Conservation (phyloP, 2,797 vertebrate genomes). For the Pseudochromis fuscus region DNA sequence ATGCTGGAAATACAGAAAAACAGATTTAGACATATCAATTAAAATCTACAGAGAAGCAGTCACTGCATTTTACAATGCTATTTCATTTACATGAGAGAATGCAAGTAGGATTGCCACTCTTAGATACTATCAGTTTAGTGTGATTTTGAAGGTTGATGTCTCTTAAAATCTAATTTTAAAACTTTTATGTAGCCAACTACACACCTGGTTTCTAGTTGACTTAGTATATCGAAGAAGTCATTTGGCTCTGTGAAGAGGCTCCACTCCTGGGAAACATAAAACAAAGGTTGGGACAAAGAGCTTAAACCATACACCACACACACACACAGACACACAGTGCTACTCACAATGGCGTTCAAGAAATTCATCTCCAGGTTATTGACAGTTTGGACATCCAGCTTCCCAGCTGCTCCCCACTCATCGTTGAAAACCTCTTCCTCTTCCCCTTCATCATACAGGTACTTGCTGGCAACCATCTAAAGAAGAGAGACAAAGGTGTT, state of each 20-base stretch:
- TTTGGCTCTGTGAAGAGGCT: conserved; percentile 93
- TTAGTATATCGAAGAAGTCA: conserved; percentile 93
- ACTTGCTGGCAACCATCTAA: conserved; percentile 99
- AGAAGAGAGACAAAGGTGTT: background rate
- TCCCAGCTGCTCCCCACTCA: conserved; percentile 97
- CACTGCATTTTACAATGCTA: too few species aligned
- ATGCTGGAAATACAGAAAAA: conserved; percentile 82
- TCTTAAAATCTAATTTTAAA: too few species aligned
- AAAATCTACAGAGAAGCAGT: too few species aligned
- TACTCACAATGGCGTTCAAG: conserved; percentile 94
- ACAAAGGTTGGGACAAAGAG: background rate
- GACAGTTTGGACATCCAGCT: conserved; percentile 93
- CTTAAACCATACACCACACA: background rate
- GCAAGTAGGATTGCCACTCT: too few species aligned
- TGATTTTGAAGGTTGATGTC: too few species aligned
- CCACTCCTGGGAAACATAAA: conserved; percentile 89
- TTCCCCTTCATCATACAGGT: conserved; percentile 98
- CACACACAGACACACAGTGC: background rate
- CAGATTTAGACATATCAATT: background rate
- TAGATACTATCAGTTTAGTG: too few species aligned
- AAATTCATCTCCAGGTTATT: conserved; percentile 97
- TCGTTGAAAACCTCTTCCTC: conserved; percentile 99
- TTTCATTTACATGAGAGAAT: too few species aligned
- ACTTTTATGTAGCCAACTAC: conserved; percentile 54
- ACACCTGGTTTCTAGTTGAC: conserved; percentile 93